phyloP scores from a whole-genome alignment of 2,888 invertebrate species.

The Caenorhabditis panamensis region DNA sequence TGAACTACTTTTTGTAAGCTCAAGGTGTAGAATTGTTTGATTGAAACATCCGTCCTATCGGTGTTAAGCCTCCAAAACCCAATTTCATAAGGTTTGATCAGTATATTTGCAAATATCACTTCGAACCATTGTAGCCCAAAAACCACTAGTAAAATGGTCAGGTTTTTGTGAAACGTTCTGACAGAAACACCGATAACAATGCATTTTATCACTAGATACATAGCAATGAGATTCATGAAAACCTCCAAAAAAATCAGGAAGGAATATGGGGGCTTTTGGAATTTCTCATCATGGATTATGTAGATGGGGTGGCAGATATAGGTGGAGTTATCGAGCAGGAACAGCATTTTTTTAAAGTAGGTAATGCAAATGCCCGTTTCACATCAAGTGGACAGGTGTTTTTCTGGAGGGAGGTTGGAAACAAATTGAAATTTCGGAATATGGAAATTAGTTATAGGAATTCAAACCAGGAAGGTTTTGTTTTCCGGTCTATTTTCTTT shows the following conservation, averaged over 20 bases:
- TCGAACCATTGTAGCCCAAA: slow-evolving; percentile 29
- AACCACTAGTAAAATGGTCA: slow-evolving; percentile 21
- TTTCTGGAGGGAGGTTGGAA: too few relatives aligned
- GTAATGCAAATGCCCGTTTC: background rate
- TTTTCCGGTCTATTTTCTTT: too few relatives aligned
- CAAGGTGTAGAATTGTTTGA: background rate
- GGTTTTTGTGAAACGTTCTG: slow-evolving; percentile 32
- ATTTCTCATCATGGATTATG: slow-evolving; percentile 19
- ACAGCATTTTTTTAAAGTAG: slow-evolving; percentile 13
- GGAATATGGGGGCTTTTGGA: background rate
- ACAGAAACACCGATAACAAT: slow-evolving; percentile 7
- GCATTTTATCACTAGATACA: background rate
- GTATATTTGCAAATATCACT: slow-evolving; percentile 9
- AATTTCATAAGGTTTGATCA: slow-evolving; percentile 33
- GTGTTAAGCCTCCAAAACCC: slow-evolving; percentile 29
- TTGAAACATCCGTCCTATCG: background rate
- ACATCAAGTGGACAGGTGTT: background rate
- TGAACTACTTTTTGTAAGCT: background rate
- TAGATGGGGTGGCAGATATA: slow-evolving; percentile 16
- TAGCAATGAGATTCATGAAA: background rate
- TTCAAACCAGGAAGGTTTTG: too few relatives aligned
- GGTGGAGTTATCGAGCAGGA: slow-evolving; percentile 21
- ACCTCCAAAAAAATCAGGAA: slow-evolving; percentile 10
- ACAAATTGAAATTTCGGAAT: too few relatives aligned
- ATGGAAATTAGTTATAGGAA: too few relatives aligned